Percentiles rank a stretch among this genome's conserved stretches.
phyloP scores from a whole-genome alignment of 2,888 invertebrate species.

The Onthophagus sagittarius region DNA sequence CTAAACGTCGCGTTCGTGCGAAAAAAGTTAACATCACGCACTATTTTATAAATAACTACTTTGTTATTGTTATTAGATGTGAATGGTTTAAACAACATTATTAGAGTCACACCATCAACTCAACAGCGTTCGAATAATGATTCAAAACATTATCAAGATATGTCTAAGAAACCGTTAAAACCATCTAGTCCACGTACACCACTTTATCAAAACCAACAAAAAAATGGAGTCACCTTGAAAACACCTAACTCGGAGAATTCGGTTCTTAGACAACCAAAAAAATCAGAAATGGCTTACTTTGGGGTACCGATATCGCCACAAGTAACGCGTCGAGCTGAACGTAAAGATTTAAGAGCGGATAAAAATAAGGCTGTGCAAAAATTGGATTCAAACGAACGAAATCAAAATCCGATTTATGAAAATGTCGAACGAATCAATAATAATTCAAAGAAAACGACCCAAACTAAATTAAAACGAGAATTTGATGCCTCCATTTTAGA shows the following conservation, averaged over 20 bases:
- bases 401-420: slow-evolving; percentile 41
- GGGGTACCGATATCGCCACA: slow-evolving; percentile 41
- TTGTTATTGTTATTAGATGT: not conserved
- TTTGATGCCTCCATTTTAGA: slow-evolving; percentile 51
- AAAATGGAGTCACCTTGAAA: slow-evolving; percentile 25
- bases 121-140: not conserved
- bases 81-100: not conserved
- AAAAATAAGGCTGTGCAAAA: slow-evolving; percentile 35
- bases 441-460: slow-evolving; percentile 18
- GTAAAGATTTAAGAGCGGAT: slow-evolving; percentile 27
- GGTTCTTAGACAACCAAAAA: slow-evolving; percentile 44
- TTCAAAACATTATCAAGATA: no score
- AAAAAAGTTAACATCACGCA: no score
- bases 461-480: slow-evolving; percentile 34
- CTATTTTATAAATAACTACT: no score
- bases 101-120: not conserved
- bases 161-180: slow-evolving; percentile 25
- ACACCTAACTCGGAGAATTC: slow-evolving; percentile 22
- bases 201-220: slow-evolving; percentile 15
- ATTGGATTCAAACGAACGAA: slow-evolving; percentile 28
- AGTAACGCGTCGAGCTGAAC: slow-evolving; percentile 23
- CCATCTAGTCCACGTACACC: slow-evolving; percentile 39
- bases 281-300: slow-evolving; percentile 47
- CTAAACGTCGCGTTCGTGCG: no score
- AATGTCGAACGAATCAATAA: slow-evolving; percentile 37